phyloP scores from a whole-genome alignment of 2,113 vertebrate species.

The Paedocypris sp. region DNA sequence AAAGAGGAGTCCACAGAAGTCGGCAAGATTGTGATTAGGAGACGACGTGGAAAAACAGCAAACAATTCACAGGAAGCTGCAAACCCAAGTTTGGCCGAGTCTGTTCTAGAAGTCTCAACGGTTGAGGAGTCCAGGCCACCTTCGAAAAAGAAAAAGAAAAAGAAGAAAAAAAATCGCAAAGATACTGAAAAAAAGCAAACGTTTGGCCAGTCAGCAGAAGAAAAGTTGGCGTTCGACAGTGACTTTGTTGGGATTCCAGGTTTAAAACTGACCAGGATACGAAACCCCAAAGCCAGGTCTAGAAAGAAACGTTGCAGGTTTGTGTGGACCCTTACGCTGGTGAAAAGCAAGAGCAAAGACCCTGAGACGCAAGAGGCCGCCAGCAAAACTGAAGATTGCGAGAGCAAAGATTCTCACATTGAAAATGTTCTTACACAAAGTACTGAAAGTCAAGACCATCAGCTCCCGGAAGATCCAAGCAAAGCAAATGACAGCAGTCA shows the following conservation, averaged over 20 bases:
- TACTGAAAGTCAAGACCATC: conserved; percentile 1
- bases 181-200: conserved; percentile 41
- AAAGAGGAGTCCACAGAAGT: conserved; percentile 39
- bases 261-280: conserved; percentile 54
- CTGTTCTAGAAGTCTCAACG: conserved; percentile 40
- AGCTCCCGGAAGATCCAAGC: conserved; percentile 22
- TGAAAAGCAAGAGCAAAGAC: conserved; percentile 42
- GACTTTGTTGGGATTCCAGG: conserved; percentile 49
- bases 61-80: conserved; percentile 34
- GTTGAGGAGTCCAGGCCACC: conserved; percentile 36
- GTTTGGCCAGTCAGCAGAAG: conserved; percentile 19
- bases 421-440: conserved; percentile 22
- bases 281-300: conserved; percentile 56
- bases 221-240: conserved; percentile 34
- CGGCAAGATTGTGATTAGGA: conserved; percentile 44
- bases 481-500: conserved; percentile 28
- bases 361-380: neutral
- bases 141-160: conserved; percentile 41
- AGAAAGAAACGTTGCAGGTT: conserved; percentile 62
- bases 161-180: conserved; percentile 47
- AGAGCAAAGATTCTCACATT: conserved; percentile 14
- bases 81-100: conserved; percentile 32
- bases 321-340: conserved; percentile 60
- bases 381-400: conserved; percentile 28
- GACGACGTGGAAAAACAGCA: conserved; percentile 41